Evolutionary conservation across 1,140 invertebrate genomes (phyloP), one percentile per base, ranked within the genome.

Genomic region (Lethrus apterus): DNA sequence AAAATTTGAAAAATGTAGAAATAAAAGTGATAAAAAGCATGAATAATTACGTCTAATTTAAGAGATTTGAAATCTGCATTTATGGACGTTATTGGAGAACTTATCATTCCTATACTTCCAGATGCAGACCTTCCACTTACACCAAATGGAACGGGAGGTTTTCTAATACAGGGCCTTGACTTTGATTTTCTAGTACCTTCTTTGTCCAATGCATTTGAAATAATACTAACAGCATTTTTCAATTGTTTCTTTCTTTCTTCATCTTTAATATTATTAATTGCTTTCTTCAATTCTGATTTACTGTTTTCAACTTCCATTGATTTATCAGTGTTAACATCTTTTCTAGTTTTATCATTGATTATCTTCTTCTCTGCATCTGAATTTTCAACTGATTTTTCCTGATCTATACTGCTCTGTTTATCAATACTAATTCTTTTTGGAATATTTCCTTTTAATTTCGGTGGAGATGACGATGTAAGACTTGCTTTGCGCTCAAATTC

Each of bases 401-500:
- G 23, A 11, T 42, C 40, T 10, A 10, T 7, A 42, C 40, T 42
- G 3, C 14, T 15, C n/a, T 42, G 40, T 29, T 42, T 42, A 30
- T 42, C 40, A 17, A 42, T 42, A 14, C 40, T 42, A 7, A 42
- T 42, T 4, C 40, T 21, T 29, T 42, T 42, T 5, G 40, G 40
- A 13, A 42, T 42, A 19, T 29, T 42, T 14, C 40, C 24, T 17
- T 46, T 46, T 8, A 11, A 5, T 1, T 68, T 44, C 2, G 69
- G 65, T 48, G 54, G 65, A 46, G 58, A 70, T 9, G 57, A 69
- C 17, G 58, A 76, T 0, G 74, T 82, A 23, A 79, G 71, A 53
- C 77, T 85, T 18, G 78, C 84, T 68, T 83, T 80, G 19, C 82
- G 70, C 57, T 90, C 87, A 63, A 88, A 90, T 54, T 85, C 85